Conservation (phyloP, 1,140 invertebrate species). For the Pseudomyrmex gracilis region DNA sequence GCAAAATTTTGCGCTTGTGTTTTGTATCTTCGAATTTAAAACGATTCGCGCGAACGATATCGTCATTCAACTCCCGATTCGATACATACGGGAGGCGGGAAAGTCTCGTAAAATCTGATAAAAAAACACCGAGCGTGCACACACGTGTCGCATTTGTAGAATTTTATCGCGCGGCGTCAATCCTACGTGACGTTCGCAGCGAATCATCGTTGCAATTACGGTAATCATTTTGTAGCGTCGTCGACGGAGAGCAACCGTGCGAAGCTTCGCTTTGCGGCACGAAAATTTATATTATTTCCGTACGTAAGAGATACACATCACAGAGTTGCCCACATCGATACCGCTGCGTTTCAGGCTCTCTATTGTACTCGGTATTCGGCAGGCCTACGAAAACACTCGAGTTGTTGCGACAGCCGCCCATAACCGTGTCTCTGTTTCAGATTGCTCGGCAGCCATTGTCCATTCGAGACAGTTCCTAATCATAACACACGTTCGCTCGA, state of each 20-base stretch:
- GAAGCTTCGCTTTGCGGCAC: not conserved
- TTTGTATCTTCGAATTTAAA: not conserved
- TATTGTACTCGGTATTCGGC: slow-evolving; percentile 67
- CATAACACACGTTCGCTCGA: slow-evolving; percentile 56
- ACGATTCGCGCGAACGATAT: not conserved
- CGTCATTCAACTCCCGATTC: not conserved
- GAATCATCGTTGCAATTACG: slow-evolving; percentile 26
- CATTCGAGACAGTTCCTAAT: slow-evolving; percentile 51
- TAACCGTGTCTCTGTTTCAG: slow-evolving; percentile 76
- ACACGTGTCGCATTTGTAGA: slow-evolving; percentile 23
- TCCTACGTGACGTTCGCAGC: not conserved
- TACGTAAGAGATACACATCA: slow-evolving; percentile 34
- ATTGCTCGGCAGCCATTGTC: slow-evolving; percentile 63
- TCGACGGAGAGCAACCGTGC: not conserved
- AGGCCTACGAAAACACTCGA: slow-evolving; percentile 81
- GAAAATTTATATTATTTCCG: slow-evolving; percentile 63
- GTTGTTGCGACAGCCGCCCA: slow-evolving; percentile 80
- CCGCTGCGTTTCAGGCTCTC: slow-evolving; percentile 55
- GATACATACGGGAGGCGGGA: not conserved
- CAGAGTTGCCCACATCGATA: slow-evolving; percentile 47
- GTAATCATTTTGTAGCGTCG: slow-evolving; percentile 36
- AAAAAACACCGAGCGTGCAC: not conserved
- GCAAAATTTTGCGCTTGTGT: no score
- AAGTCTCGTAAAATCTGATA: slow-evolving; percentile 31
- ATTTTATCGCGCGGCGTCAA: not conserved